phyloP scores from a whole-genome alignment of 2,113 vertebrate genomes.

The Catharus minimus region DNA sequence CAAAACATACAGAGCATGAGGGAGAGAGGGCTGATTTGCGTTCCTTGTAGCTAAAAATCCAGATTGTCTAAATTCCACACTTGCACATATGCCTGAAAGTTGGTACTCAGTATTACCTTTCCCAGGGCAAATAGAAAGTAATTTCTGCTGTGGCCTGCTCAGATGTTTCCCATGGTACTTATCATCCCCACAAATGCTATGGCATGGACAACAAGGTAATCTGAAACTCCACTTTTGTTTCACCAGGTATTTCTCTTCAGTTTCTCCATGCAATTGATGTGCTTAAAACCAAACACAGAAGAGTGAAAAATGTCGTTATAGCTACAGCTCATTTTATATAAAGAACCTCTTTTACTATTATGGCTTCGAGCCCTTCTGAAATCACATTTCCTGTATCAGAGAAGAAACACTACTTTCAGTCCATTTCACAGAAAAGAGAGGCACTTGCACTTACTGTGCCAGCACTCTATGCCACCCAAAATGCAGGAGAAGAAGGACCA shows the following conservation, averaged over 20 bases:
- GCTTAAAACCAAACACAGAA: neutral
- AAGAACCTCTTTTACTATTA: neutral
- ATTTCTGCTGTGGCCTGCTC: neutral
- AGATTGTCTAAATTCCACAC: neutral
- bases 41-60: neutral
- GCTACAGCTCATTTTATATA: neutral
- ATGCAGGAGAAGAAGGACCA: neutral
- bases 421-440: neutral
- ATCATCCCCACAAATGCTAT: neutral
- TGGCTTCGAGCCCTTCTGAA: neutral
- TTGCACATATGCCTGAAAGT: neutral
- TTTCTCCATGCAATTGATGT: neutral
- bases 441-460: neutral
- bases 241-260: neutral
- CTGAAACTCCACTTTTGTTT: neutral
- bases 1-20: accelerated
- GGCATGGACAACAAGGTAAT: neutral
- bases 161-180: neutral
- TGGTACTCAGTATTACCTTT: neutral
- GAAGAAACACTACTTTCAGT: neutral
- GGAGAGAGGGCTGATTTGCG: neutral
- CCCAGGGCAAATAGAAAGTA: neutral
- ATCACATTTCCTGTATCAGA: neutral
- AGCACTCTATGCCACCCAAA: neutral
- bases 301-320: neutral